Evolutionary conservation across 2,797 vertebrate species (phyloP).

Genomic region (Tympanoctomys barrerae): DNA sequence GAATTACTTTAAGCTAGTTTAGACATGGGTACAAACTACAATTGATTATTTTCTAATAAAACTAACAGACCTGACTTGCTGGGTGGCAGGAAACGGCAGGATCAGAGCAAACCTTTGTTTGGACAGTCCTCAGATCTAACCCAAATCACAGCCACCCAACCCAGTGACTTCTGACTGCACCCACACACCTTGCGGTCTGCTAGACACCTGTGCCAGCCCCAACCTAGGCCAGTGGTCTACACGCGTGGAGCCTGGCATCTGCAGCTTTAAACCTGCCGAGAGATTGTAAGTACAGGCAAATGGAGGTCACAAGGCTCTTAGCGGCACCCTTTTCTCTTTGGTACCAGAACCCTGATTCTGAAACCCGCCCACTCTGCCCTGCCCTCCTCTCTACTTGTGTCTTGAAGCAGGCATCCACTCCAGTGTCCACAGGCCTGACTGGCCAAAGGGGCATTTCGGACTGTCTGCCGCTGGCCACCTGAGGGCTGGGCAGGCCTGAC

Average conservation of each 20-base stretch:
- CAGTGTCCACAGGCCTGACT: neutral
- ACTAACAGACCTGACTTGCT: neutral
- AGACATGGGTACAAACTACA: slow-evolving; percentile 20
- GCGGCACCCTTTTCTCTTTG: neutral
- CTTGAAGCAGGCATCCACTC: neutral
- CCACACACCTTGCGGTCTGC: neutral
- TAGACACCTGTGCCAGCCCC: neutral
- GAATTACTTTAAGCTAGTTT: slow-evolving; percentile 30
- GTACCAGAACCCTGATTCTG: neutral
- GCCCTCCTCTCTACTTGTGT: neutral
- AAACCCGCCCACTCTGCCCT: slow-evolving; percentile 17
- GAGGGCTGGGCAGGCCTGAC: neutral
- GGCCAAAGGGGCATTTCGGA: neutral
- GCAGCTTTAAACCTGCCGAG: neutral
- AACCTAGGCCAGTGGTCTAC: neutral
- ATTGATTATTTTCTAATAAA: slow-evolving; percentile 43
- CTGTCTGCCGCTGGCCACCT: neutral
- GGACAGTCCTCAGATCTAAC: slow-evolving; percentile 46
- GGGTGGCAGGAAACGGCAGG: neutral
- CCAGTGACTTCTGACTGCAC: neutral
- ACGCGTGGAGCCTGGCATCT: neutral
- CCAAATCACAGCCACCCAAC: neutral
- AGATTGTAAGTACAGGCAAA: neutral
- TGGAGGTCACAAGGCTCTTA: neutral
- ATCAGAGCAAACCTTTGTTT: slow-evolving; percentile 35